phyloP scores from a whole-genome alignment of 53 echinoderm and acorn worm genomes.

The Paelopatides confundens region DNA sequence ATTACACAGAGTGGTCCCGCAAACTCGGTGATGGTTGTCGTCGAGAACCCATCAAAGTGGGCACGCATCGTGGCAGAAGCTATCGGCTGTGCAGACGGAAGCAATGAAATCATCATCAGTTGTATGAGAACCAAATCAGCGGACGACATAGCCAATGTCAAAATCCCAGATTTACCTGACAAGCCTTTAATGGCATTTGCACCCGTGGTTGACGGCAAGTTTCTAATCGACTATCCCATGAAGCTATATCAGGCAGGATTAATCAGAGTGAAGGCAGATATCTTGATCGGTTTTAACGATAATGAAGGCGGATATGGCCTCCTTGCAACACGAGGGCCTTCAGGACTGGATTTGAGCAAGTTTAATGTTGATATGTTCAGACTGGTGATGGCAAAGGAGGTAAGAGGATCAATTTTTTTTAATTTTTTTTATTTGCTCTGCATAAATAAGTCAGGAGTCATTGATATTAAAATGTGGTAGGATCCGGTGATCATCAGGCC shows the following conservation, averaged over 20 bases:
- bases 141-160: slow-evolving; percentile 63
- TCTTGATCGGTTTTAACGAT: slow-evolving; percentile 83
- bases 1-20: slow-evolving; percentile 78
- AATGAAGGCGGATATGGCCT: slow-evolving; percentile 73
- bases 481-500: no score
- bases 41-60: slow-evolving; percentile 67
- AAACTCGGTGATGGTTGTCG: slow-evolving; percentile 63
- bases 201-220: slow-evolving; percentile 82
- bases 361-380: slow-evolving; percentile 69
- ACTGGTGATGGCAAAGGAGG: slow-evolving; percentile 34
- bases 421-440: no score
- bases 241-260: slow-evolving; percentile 47
- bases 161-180: slow-evolving; percentile 54
- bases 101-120: slow-evolving; percentile 53
- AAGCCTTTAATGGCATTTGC: slow-evolving; percentile 64
- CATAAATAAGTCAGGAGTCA: no score
- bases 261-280: slow-evolving; percentile 55
- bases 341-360: slow-evolving; percentile 7
- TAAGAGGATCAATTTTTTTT: background rate
- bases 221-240: slow-evolving; percentile 72
- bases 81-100: slow-evolving; percentile 63
- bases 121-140: slow-evolving; percentile 73
- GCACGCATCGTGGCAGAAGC: slow-evolving; percentile 68
- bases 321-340: slow-evolving; percentile 47
- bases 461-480: no score